Evolutionary conservation across 2,113 vertebrate species (phyloP), one percentile per base, ranked within the genome.

Genomic region (Taxidea taxus): DNA sequence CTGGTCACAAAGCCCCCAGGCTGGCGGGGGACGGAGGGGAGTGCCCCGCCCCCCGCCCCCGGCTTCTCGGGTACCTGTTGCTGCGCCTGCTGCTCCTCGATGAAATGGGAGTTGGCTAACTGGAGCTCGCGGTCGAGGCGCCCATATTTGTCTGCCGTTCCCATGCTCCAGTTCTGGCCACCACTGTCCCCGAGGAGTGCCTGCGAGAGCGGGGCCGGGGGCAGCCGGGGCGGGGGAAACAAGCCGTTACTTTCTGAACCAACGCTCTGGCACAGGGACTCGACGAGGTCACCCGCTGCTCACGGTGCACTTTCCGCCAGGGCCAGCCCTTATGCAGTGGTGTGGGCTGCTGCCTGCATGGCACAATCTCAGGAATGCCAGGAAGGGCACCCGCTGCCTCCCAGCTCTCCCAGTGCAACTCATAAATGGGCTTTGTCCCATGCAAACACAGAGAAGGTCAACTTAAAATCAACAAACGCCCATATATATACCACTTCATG

Each of bases 41-140:
- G n/a, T 8, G 3, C 6, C 21, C 51, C 10, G 3, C 31, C 70
- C 16, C 56, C 91, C 20, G 0, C 20, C 34, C 77, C 25, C 3
- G 3, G 66, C 49, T 29, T 21, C 58, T 27, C 0, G 0, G 47
- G 84, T 98, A 99, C 99, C 99, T 99, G 99, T 92, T 99, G 99
- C 95, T 99, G 99, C 1, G 98, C 98, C 90, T 99, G 99, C 97
- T 99, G 99, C 92, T 99, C 99, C 86, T 99, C 99, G 0, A 99
- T 99, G 97, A 99, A 99, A 90, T 99, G 99, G 44, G 99, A 99
- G 97, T 99, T 99, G 89, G 99, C 99, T 15, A 98, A 98, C 86
- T 99, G 99, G 90, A 99, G 98, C 78, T 99, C 99, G 3, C 97
- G 98, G 97, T 99, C 99, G 37, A 99, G 98, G 11, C 99, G 99